phyloP scores from a whole-genome alignment of 2,888 invertebrate genomes.

The Lepetodrilus schrolli region DNA sequence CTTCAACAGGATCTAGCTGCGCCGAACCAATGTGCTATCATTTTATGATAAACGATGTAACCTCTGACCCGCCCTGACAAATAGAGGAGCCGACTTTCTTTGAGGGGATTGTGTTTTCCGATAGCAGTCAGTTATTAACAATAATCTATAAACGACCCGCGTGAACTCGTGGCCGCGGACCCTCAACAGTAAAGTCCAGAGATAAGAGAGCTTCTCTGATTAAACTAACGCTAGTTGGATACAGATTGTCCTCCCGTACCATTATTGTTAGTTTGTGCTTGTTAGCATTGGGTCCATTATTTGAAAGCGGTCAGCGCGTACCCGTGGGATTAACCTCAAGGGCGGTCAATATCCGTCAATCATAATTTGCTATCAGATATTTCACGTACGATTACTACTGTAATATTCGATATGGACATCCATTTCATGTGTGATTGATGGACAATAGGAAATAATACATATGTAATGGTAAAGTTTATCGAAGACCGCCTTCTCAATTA shows the following conservation, averaged over 20 bases:
- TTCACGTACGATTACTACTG: too few species aligned
- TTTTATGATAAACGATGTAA: conserved; percentile 14
- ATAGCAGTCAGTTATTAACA: conserved; percentile 21
- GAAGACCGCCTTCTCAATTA: too few species aligned
- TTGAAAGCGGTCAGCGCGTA: too few species aligned
- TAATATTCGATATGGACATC: too few species aligned
- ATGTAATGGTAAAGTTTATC: too few species aligned
- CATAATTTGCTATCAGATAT: too few species aligned
- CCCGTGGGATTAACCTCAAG: too few species aligned
- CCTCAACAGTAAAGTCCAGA: neutral
- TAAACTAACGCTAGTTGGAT: neutral
- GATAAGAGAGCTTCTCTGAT: conserved; percentile 6
- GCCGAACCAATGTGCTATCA: neutral
- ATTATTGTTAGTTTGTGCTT: neutral
- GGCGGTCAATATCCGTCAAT: too few species aligned
- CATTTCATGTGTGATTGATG: too few species aligned
- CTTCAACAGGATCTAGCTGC: neutral
- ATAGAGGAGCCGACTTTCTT: conserved; percentile 23
- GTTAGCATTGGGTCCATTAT: too few species aligned
- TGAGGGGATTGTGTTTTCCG: conserved; percentile 22
- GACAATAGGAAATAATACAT: too few species aligned
- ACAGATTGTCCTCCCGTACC: neutral
- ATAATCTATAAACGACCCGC: conserved; percentile 20
- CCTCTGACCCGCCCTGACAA: conserved; percentile 3
- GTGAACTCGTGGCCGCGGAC: neutral